Evolutionary conservation across 2,113 vertebrate genomes (phyloP).

Genomic region (Stigmatopora argus): DNA sequence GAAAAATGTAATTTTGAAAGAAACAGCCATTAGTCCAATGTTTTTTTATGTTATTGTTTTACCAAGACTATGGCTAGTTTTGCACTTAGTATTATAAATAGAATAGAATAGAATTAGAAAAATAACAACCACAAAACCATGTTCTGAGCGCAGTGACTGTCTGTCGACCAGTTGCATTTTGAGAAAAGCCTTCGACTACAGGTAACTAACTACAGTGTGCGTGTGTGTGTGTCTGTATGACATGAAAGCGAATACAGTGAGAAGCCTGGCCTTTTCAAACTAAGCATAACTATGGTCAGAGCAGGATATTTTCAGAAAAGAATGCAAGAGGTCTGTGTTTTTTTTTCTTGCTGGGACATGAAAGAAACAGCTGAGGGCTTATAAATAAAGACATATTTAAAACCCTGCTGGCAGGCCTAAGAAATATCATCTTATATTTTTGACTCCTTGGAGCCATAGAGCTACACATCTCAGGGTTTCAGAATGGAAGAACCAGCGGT

Average conservation of each 20-base stretch:
- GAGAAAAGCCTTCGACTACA: background rate
- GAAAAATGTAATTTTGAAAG: no score
- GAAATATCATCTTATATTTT: conserved; percentile 66
- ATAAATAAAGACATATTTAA: conserved; percentile 75
- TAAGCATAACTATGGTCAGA: conserved; percentile 70
- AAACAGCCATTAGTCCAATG: no score
- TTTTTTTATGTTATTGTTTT: no score
- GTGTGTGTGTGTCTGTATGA: conserved; percentile 10
- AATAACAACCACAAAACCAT: no score
- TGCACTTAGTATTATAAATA: no score
- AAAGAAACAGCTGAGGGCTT: conserved; percentile 77
- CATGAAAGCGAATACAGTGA: conserved; percentile 22
- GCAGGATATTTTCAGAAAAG: conserved; percentile 75
- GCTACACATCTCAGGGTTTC: conserved; percentile 46
- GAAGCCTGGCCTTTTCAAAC: conserved; percentile 59
- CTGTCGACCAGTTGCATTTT: background rate
- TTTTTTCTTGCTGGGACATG: conserved; percentile 53
- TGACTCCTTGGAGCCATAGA: conserved; percentile 40
- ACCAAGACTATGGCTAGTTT: no score
- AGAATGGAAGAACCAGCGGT: conserved; percentile 45
- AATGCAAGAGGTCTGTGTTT: conserved; percentile 64
- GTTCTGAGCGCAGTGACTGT: background rate
- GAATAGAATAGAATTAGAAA: no score
- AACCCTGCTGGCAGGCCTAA: conserved; percentile 54
- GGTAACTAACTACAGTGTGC: background rate